A percentile compares a stretch with the other conserved stretches of the same genome.
phyloP scores from a whole-genome alignment of 2,888 invertebrate species.

The Aphodius sticticus region DNA sequence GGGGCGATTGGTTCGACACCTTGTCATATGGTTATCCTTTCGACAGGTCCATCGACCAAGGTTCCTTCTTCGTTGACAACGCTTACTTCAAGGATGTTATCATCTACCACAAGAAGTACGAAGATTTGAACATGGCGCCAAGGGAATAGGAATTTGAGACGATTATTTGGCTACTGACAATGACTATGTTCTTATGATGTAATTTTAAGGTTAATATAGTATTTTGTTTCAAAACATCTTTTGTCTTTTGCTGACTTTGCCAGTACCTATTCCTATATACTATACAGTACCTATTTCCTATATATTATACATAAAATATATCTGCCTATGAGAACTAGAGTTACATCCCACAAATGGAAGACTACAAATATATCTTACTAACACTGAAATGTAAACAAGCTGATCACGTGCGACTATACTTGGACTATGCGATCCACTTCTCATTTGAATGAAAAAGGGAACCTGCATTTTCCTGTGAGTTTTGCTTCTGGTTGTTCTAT shows the following conservation, averaged over 20 bases:
- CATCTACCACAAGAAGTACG: constrained; percentile 65
- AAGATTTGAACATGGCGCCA: constrained; percentile 29
- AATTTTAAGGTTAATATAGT: constrained; percentile 21
- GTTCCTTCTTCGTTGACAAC: constrained; percentile 69
- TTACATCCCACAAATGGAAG: too few relatives aligned
- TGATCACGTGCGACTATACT: too few relatives aligned
- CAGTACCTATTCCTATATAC: constrained; percentile 5
- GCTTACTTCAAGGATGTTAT: constrained; percentile 70
- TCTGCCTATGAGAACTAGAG: too few relatives aligned
- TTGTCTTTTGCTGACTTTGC: not conserved
- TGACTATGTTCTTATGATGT: constrained; percentile 8
- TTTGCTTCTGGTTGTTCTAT: too few relatives aligned
- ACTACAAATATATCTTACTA: too few relatives aligned
- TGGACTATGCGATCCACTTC: too few relatives aligned
- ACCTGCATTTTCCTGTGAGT: too few relatives aligned
- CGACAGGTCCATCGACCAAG: constrained; percentile 69
- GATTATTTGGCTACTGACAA: not conserved
- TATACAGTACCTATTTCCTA: not conserved
- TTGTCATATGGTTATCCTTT: constrained; percentile 78
- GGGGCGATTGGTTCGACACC: constrained; percentile 59
- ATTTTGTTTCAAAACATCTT: constrained; percentile 11
- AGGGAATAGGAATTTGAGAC: constrained; percentile 15
- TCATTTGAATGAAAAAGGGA: too few relatives aligned
- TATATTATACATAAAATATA: too few relatives aligned
- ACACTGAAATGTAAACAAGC: too few relatives aligned